Conservation (phyloP, 2,888 invertebrate species). For the Craniophora ligustri region DNA sequence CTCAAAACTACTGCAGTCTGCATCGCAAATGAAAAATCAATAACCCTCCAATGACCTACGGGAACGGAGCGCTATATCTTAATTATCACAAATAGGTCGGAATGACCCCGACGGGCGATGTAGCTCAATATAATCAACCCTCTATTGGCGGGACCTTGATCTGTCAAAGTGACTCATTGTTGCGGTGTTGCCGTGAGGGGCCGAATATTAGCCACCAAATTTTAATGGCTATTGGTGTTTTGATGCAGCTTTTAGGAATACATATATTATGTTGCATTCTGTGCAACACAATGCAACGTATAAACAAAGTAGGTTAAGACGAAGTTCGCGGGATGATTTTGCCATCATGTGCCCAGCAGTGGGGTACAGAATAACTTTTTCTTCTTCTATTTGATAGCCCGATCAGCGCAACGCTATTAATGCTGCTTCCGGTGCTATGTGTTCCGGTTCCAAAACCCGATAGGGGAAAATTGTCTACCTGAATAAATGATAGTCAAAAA, state of each 20-base stretch:
- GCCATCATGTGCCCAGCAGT: no score
- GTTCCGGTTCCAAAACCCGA: no score
- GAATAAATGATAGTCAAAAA: no score
- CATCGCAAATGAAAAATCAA: constrained; percentile 49
- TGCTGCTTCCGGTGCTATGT: no score
- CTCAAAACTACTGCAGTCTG: constrained; percentile 23
- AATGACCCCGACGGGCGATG: constrained; percentile 50
- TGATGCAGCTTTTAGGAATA: constrained; percentile 23
- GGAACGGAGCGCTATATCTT: constrained; percentile 43
- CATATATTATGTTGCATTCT: not conserved
- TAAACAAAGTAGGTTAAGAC: no score
- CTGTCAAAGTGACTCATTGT: constrained; percentile 40
- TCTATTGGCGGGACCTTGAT: constrained; percentile 27
- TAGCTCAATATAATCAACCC: constrained; percentile 53
- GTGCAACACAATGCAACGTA: no score
- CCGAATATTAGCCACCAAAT: constrained; percentile 30
- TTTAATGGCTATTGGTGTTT: constrained; percentile 23
- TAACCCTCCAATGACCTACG: constrained; percentile 30
- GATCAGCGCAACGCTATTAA: no score
- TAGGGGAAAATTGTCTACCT: no score
- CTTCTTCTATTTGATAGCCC: no score
- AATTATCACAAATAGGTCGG: constrained; percentile 56
- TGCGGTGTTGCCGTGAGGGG: constrained; percentile 43
- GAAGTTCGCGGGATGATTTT: no score
- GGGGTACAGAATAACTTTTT: no score